Percentiles rank a stretch among this genome's conserved stretches.
These are phyloP conservation scores for Tanypteryx hageni DNA, from an alignment of 2,888 invertebrate genomes.

Conservation along the genomic window DNA sequence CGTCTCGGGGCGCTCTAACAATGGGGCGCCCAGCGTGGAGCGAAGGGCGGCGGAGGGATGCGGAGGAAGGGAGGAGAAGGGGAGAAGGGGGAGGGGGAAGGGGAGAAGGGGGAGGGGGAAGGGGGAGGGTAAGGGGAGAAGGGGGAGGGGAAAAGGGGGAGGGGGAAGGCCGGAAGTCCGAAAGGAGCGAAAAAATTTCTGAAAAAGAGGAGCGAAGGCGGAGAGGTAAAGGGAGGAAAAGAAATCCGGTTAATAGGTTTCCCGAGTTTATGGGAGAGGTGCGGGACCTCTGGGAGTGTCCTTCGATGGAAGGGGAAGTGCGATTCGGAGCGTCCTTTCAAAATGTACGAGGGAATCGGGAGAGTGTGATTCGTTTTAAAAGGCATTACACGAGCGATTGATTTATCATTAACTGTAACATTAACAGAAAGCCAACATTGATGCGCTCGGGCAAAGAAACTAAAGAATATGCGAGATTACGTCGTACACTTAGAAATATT, in stretches of 20 bases:
- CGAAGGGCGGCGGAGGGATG: conserved; percentile 6
- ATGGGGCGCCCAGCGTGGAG: neutral
- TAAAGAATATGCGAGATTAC: too few species aligned
- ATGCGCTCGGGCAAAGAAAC: too few species aligned
- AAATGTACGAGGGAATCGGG: too few species aligned
- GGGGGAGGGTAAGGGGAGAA: neutral
- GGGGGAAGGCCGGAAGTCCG: neutral
- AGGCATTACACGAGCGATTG: too few species aligned
- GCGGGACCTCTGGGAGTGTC: neutral
- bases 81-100: neutral
- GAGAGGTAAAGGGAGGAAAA: neutral
- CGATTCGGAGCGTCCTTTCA: too few species aligned
- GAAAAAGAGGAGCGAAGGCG: neutral
- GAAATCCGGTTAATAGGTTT: conserved; percentile 25
- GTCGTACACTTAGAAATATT: too few species aligned
- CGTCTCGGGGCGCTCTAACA: conserved; percentile 19
- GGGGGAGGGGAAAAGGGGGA: neutral
- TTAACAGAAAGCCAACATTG: too few species aligned
- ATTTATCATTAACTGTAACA: too few species aligned
- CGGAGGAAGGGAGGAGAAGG: neutral
- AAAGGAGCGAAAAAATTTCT: neutral
- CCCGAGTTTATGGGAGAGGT: neutral
- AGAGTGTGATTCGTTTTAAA: too few species aligned
- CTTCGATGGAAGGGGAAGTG: neutral
- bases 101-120: neutral